Percentiles rank a stretch among this genome's conserved stretches.
phyloP scores from a whole-genome alignment of 2,888 invertebrate genomes.

The Chaitophorus viminalis region DNA sequence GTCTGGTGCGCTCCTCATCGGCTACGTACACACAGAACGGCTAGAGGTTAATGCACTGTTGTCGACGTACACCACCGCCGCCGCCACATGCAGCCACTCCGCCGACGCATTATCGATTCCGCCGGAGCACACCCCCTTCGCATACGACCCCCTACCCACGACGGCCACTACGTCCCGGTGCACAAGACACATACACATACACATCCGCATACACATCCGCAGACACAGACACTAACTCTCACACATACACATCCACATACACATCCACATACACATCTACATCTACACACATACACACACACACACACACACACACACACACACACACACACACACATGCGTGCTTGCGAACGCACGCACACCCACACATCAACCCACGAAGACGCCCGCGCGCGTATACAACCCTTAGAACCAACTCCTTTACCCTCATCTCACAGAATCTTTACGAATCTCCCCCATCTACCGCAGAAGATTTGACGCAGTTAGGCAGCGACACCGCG shows the following conservation, averaged over 20 bases:
- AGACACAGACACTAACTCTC: not conserved
- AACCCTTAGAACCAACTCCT: constrained; percentile 9
- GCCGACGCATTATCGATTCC: constrained; percentile 62
- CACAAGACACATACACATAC: not conserved
- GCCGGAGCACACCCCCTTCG: constrained; percentile 20
- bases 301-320: not conserved
- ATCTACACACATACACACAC: not conserved
- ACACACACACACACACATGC: no score
- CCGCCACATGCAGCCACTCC: constrained; percentile 57
- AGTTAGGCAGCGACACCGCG: not conserved
- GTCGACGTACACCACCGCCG: constrained; percentile 20
- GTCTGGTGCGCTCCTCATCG: constrained; percentile 15
- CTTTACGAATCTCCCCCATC: not conserved
- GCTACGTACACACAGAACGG: not conserved
- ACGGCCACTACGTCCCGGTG: not conserved
- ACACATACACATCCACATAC: not conserved
- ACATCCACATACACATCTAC: not conserved
- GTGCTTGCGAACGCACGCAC: not conserved
- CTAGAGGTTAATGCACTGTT: constrained; percentile 57
- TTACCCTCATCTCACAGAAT: not conserved
- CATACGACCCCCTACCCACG: not conserved
- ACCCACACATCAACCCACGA: not conserved
- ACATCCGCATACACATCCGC: not conserved
- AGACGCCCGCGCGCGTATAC: not conserved
- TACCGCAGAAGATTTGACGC: not conserved